Conservation (phyloP, 2,888 invertebrate species). For the Galeopsomyia nigrocyanea region DNA sequence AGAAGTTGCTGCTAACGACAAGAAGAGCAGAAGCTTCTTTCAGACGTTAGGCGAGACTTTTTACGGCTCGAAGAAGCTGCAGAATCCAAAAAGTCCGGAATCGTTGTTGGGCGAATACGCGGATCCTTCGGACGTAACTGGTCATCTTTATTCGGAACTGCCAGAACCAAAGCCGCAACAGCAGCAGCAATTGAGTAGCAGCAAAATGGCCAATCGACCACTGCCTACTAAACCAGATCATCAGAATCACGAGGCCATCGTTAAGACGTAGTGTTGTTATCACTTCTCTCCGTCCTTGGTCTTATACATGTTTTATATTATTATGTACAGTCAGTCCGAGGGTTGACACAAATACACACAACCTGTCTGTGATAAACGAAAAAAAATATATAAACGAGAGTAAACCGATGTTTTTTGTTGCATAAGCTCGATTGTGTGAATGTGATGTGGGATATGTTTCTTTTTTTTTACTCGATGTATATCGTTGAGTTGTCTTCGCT, state of each 20-base stretch:
- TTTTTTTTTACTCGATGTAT: constrained; percentile 3
- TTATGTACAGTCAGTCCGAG: constrained; percentile 3
- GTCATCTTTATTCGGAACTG: constrained; percentile 73
- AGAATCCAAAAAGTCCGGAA: constrained; percentile 55
- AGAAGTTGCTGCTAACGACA: constrained; percentile 1
- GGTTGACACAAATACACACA: constrained; percentile 38
- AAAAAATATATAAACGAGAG: constrained; percentile 30
- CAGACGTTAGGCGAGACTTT: constrained; percentile 74
- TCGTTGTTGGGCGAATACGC: constrained; percentile 72
- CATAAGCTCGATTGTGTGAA: not conserved
- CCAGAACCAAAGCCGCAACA: constrained; percentile 64
- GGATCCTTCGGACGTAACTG: constrained; percentile 72
- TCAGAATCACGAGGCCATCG: constrained; percentile 49
- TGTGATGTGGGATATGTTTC: constrained; percentile 9
- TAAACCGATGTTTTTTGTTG: too few species aligned
- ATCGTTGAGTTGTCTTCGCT: constrained; percentile 2
- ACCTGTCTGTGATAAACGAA: constrained; percentile 62
- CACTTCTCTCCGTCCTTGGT: constrained; percentile 21
- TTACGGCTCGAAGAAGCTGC: constrained; percentile 41
- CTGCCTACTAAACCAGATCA: constrained; percentile 77
- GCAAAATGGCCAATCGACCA: constrained; percentile 78
- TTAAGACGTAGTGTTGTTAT: constrained; percentile 54
- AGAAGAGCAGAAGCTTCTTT: constrained; percentile 69
- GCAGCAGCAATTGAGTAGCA: constrained; percentile 61
- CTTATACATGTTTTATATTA: too few species aligned